These are phyloP conservation scores for Genyomyrus donnyi DNA, from an alignment of 2,113 vertebrate species.

Conservation along the genomic window DNA sequence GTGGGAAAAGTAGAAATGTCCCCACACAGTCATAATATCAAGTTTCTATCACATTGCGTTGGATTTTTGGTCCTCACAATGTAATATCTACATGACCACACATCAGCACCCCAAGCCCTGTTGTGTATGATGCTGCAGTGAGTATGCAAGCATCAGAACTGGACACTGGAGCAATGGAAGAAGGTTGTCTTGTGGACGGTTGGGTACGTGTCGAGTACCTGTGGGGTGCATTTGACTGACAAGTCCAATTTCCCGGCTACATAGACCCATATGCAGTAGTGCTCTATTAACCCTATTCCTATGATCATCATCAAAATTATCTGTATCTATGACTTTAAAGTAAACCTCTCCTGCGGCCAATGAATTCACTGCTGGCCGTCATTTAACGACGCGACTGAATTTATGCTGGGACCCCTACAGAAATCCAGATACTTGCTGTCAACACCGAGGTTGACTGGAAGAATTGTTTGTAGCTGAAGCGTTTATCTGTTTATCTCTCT, in stretches of 20 bases:
- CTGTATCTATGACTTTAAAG: not conserved
- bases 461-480: not conserved
- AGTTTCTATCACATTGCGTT: not conserved
- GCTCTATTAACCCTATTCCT: not conserved
- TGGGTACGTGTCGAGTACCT: not conserved
- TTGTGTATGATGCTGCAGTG: not conserved
- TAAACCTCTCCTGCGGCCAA: not conserved
- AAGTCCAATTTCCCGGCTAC: not conserved
- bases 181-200: not conserved
- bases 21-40: not conserved
- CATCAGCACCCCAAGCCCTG: not conserved
- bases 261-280: not conserved
- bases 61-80: not conserved
- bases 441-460: not conserved
- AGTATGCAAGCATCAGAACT: not conserved
- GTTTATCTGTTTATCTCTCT: not conserved
- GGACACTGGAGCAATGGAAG: not conserved
- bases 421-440: not conserved
- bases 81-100: not conserved
- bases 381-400: not conserved
- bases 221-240: not conserved
- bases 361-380: not conserved
- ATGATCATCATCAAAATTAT: not conserved
- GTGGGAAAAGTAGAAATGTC: not conserved
- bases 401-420: not conserved